phyloP scores from a whole-genome alignment of 1,140 invertebrate genomes.

The Macrotrachela quadricornifera region DNA sequence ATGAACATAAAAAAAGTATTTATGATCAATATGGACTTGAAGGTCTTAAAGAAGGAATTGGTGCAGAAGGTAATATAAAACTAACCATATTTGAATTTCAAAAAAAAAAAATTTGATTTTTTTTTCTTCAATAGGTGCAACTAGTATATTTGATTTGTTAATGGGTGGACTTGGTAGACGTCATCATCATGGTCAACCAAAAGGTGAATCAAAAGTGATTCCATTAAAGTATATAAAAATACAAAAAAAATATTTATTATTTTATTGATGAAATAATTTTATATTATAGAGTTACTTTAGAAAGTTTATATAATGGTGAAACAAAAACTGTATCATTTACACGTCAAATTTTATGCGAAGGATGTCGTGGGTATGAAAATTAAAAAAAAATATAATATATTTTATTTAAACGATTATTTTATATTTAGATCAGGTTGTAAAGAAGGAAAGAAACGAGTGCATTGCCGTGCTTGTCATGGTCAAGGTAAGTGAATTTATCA shows the following conservation, averaged over 20 bases:
- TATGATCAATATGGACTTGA: constrained; percentile 8
- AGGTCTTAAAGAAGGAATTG: constrained; percentile 8
- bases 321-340: constrained; percentile 68
- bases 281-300: constrained; percentile 48
- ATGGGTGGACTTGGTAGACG: background rate
- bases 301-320: constrained; percentile 76
- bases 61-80: background rate
- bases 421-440: constrained; percentile 48
- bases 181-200: background rate
- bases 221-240: too few species aligned
- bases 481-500: too few species aligned
- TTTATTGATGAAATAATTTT: too few species aligned
- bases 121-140: too few species aligned
- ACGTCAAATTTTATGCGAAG: constrained; percentile 79
- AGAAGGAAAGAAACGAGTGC: constrained; percentile 46
- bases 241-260: too few species aligned
- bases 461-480: constrained; percentile 59
- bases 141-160: too few species aligned
- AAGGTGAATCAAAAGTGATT: too few species aligned
- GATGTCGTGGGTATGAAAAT: constrained; percentile 48
- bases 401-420: background rate
- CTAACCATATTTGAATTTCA: too few species aligned
- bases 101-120: too few species aligned
- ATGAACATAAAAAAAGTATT: constrained; percentile 1
- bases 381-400: too few species aligned